Evolutionary conservation across 2,797 vertebrate species (phyloP).

Genomic region (Euphonia xanthogaster): DNA sequence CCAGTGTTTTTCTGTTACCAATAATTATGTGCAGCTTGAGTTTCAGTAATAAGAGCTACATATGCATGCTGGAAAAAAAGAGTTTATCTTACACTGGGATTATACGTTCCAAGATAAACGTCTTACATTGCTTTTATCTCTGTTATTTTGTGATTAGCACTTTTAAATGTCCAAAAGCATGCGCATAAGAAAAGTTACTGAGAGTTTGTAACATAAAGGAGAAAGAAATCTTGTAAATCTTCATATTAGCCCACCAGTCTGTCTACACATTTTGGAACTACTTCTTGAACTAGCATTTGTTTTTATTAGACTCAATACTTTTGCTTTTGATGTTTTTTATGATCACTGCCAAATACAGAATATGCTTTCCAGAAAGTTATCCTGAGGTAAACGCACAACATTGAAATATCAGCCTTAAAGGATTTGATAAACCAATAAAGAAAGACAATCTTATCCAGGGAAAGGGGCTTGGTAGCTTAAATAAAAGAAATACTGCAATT

Average conservation of each 20-base stretch:
- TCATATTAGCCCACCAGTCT: not conserved
- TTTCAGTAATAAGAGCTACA: constrained; percentile 48
- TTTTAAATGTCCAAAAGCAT: not conserved
- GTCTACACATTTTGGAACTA: not conserved
- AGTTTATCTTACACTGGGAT: not conserved
- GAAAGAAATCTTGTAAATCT: not conserved
- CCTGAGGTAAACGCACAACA: not conserved
- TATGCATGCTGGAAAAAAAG: constrained; percentile 10
- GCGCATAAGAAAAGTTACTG: not conserved
- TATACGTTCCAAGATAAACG: not conserved
- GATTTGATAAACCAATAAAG: not conserved
- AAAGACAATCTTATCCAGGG: not conserved
- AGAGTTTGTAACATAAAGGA: not conserved
- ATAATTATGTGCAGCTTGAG: constrained; percentile 54
- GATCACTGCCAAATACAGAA: not conserved
- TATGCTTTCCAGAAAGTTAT: not conserved
- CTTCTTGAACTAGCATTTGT: not conserved
- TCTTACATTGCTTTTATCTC: not conserved
- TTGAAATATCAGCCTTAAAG: not conserved
- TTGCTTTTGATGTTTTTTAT: not conserved
- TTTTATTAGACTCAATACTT: not conserved
- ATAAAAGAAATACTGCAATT: not conserved
- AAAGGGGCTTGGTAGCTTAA: not conserved
- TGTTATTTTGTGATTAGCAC: constrained; percentile 18
- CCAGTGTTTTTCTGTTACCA: constrained; percentile 31